phyloP scores from a whole-genome alignment of 2,888 invertebrate species.

The Unio pictorum region DNA sequence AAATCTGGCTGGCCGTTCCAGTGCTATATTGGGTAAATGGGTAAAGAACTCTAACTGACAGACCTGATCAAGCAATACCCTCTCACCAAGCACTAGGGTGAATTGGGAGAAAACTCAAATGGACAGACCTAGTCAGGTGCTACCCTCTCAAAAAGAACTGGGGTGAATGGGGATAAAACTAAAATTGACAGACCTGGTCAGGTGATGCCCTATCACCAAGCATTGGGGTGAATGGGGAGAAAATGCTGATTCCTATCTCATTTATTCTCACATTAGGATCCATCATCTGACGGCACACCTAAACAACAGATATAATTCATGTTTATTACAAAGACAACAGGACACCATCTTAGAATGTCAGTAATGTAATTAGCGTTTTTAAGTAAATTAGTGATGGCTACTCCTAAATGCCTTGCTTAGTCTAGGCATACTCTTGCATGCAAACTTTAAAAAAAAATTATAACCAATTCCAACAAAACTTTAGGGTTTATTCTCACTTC shows the following conservation, averaged over 20 bases:
- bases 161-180: conserved; percentile 76
- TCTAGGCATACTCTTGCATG: too few relatives aligned
- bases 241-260: conserved; percentile 81
- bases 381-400: too few relatives aligned
- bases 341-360: too few relatives aligned
- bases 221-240: conserved; percentile 90
- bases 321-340: neutral
- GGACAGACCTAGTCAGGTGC: conserved; percentile 29
- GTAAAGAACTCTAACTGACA: too few relatives aligned
- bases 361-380: too few relatives aligned
- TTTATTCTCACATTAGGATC: conserved; percentile 78
- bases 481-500: too few relatives aligned
- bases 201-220: conserved; percentile 81
- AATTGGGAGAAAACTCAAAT: conserved; percentile 84
- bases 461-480: too few relatives aligned
- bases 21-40: too few relatives aligned
- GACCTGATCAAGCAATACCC: conserved; percentile 74
- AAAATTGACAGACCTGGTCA: conserved; percentile 56
- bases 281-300: conserved; percentile 80
- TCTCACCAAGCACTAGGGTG: conserved; percentile 90
- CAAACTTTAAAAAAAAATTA: too few relatives aligned
- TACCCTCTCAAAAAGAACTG: conserved; percentile 82
- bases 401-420: too few relatives aligned
- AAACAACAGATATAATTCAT: conserved; percentile 39
- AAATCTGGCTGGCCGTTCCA: too few relatives aligned